phyloP scores from a whole-genome alignment of 2,113 vertebrate genomes.

The Tragelaphus strepsiceros region DNA sequence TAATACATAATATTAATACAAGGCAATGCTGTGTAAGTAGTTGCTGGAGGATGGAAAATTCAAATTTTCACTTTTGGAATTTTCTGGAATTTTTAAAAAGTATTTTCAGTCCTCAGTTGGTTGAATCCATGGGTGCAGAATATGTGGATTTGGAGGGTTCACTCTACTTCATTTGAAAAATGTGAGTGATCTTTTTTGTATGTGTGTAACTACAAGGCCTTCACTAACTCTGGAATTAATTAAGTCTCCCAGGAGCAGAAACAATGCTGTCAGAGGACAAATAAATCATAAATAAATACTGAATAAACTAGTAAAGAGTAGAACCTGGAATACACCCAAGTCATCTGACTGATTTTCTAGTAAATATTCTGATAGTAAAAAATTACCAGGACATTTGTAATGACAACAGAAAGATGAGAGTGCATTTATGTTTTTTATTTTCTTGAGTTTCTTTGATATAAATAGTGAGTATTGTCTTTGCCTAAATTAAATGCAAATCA shows the following conservation, averaged over 20 bases:
- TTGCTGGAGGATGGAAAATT: neutral
- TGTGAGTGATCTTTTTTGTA: neutral
- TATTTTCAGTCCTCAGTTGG: neutral
- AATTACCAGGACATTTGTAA: neutral
- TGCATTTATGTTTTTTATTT: neutral
- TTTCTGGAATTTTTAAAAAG: neutral
- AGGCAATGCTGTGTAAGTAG: neutral
- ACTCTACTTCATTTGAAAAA: neutral
- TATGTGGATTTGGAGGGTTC: neutral
- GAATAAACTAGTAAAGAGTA: neutral
- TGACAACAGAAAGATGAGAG: neutral
- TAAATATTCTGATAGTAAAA: slow-evolving; percentile 26
- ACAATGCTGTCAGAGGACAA: neutral
- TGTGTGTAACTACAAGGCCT: neutral
- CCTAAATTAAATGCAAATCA: slow-evolving; percentile 6
- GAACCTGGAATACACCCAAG: neutral
- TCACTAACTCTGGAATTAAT: neutral
- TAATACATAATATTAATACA: neutral
- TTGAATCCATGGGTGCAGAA: neutral
- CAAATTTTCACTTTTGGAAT: neutral
- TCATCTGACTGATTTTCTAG: neutral
- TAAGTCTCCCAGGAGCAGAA: neutral
- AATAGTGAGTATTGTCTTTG: neutral
- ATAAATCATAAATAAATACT: neutral
- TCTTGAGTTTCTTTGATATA: neutral